Evolutionary conservation across 2,113 vertebrate species (phyloP), one percentile per base, ranked within the genome.

Genomic region (Phyllostomus hastatus): DNA sequence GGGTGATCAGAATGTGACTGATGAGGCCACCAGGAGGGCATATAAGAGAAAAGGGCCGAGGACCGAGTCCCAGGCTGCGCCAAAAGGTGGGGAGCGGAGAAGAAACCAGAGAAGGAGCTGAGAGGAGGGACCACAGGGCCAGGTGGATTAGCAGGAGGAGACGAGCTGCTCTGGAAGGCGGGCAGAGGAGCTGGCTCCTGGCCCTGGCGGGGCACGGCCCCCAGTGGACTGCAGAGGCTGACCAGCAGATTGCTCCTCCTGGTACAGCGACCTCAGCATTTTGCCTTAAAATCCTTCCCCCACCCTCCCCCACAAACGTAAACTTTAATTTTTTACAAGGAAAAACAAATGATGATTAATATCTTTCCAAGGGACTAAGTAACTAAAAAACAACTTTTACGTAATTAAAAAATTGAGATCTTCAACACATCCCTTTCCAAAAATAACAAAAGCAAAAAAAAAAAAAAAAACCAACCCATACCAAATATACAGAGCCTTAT

Each of bases 291-390:
- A 52, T 59, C 24, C 12, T 72, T n/a, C 46, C 46, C 12, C 78
- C 7, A 22, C 16, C 16, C 19, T 41, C 33, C 64, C 4, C 17
- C 2, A 15, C 57, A 86, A 64, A 52, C 10, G 15, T 57, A 52
- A 88, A 85, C 28, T n/a, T 78, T 31, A 33, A 11, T 1, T 20
- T 83, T 78, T 46, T 75, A 70, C 17, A n/a, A 83, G 24, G 43
- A 81, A 84, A 73, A 90, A 90, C n/a, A 67, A 84, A 38, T 19
- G 48, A 84, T 54, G 43, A 81, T 31, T 82, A 76, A 48, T 94
- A 89, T 28, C 48, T 95, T 83, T 86, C 78, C 73, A 86, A 81
- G 70, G 67, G 82, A 95, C 92, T 83, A 92, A 92, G 84, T 81
- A 66, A 88, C 91, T 57, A 26, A 80, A 78, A 78, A 48, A 52